These are phyloP conservation scores for Pitta sordida DNA, from an alignment of 2,113 vertebrate species.

Conservation along the genomic window DNA sequence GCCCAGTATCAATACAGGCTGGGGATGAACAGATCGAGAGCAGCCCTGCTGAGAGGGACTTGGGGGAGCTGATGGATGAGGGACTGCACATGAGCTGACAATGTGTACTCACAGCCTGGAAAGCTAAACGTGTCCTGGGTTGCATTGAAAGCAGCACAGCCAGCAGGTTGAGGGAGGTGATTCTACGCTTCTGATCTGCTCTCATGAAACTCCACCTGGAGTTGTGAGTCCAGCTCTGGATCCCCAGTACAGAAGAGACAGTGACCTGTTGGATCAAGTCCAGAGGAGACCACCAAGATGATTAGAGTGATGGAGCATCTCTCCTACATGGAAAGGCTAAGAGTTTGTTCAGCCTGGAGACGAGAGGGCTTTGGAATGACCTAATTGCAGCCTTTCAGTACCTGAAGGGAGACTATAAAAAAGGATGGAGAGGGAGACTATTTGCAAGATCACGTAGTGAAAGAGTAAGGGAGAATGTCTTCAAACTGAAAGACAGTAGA, in stretches of 20 bases:
- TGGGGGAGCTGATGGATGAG: neutral
- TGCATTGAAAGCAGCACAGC: neutral
- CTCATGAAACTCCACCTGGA: neutral
- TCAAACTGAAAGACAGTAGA: too few relatives aligned
- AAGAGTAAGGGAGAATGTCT: neutral
- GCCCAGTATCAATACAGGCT: neutral
- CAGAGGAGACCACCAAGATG: neutral
- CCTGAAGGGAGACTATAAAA: neutral
- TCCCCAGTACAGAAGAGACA: neutral
- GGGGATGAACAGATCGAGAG: neutral
- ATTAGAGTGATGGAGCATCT: neutral
- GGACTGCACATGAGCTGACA: neutral
- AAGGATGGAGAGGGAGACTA: neutral
- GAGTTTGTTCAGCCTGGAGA: neutral
- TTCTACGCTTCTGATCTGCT: neutral
- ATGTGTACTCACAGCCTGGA: neutral
- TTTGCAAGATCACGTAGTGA: neutral
- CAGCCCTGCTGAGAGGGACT: too few relatives aligned
- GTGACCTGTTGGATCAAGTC: neutral
- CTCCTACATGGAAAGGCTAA: neutral
- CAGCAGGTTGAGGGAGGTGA: neutral
- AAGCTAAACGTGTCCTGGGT: neutral
- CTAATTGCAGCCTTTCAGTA: neutral
- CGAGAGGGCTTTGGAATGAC: neutral
- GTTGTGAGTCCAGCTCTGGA: neutral